Evolutionary conservation across 2,797 vertebrate genomes (phyloP).

Genomic region (Lacerta viridis): DNA sequence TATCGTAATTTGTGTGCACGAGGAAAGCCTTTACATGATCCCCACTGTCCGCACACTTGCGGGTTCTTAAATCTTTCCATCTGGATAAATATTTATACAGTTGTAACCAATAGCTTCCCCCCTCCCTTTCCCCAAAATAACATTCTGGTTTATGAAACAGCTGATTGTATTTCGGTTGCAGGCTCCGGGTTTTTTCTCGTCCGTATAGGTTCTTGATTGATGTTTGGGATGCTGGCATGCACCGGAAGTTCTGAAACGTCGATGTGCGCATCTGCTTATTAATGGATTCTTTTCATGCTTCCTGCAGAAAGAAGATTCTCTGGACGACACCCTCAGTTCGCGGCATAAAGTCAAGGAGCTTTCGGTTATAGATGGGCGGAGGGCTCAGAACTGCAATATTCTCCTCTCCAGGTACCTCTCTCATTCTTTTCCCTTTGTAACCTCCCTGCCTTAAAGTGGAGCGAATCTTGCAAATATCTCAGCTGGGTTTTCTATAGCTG

Average conservation of each 20-base stretch:
- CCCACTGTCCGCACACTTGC: slow-evolving; percentile 67
- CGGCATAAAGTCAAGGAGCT: slow-evolving; percentile 97
- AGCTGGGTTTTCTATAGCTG: no score
- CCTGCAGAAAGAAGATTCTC: slow-evolving; percentile 90
- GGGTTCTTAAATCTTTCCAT: slow-evolving; percentile 75
- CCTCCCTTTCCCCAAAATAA: slow-evolving; percentile 43
- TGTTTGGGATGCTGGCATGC: slow-evolving; percentile 33
- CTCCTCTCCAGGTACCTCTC: slow-evolving; percentile 92
- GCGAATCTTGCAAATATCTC: no score
- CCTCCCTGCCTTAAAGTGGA: no score
- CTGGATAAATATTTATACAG: slow-evolving; percentile 77
- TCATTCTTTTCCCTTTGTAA: neutral
- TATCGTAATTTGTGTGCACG: slow-evolving; percentile 13
- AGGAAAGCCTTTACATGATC: slow-evolving; percentile 65
- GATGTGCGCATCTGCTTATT: slow-evolving; percentile 53
- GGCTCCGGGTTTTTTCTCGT: slow-evolving; percentile 51
- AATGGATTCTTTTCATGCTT: slow-evolving; percentile 62
- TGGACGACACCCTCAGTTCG: slow-evolving; percentile 91
- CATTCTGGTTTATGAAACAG: slow-evolving; percentile 64
- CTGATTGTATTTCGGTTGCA: slow-evolving; percentile 66
- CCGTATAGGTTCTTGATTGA: slow-evolving; percentile 54
- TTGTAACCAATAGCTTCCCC: slow-evolving; percentile 71
- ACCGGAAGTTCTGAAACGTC: slow-evolving; percentile 55
- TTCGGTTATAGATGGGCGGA: slow-evolving; percentile 95
- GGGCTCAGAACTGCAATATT: slow-evolving; percentile 99